Conservation (phyloP, 2,113 vertebrate genomes). For the Sylvietta virens region DNA sequence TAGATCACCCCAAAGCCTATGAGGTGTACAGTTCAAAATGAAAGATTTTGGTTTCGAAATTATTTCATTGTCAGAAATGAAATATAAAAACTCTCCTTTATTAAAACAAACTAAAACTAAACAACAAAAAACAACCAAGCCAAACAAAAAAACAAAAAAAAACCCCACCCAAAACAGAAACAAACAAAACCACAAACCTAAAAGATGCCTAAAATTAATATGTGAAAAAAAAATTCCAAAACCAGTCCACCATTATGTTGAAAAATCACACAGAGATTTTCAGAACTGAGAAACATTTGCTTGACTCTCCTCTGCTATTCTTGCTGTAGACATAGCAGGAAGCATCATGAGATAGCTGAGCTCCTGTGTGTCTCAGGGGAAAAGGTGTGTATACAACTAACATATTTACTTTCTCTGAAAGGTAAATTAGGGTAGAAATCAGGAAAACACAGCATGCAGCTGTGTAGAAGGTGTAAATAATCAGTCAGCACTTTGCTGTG, state of each 20-base stretch:
- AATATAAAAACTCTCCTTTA: not conserved
- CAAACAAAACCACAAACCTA: not conserved
- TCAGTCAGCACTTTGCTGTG: not conserved
- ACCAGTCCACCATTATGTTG: not conserved
- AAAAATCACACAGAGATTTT: not conserved
- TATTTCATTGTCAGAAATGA: not conserved
- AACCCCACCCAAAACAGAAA: fast-evolving
- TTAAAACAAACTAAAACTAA: not conserved
- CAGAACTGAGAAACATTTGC: not conserved
- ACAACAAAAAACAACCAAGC: too few species aligned
- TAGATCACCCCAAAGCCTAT: not conserved
- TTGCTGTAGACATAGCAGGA: not conserved
- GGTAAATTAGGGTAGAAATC: not conserved
- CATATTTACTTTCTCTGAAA: not conserved
- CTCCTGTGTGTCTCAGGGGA: not conserved
- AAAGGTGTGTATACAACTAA: not conserved
- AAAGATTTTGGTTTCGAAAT: not conserved
- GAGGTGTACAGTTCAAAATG: not conserved
- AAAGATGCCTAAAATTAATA: not conserved
- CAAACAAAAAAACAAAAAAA: too few species aligned
- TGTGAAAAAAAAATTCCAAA: not conserved
- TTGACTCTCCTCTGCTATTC: not conserved
- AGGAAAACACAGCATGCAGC: not conserved
- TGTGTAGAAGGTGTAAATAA: not conserved
- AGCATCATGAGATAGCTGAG: not conserved